Conservation (phyloP, 1,140 invertebrate species). For the Asobara japonica region DNA sequence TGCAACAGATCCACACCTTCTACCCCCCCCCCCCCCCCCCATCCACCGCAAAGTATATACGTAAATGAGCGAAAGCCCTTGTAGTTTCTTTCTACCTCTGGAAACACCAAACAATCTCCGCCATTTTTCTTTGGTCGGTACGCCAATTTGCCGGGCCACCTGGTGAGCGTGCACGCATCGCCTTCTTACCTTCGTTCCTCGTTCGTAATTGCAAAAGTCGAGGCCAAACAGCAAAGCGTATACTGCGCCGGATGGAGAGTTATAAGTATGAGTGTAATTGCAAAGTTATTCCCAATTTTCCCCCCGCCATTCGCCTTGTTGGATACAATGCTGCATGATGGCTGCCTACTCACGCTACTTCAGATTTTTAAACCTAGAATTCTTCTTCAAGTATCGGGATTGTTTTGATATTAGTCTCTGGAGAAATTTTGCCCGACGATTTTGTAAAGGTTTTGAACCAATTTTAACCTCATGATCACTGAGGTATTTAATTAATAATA, state of each 20-base stretch:
- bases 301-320: slow-evolving; percentile 5
- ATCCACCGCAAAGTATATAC: neutral
- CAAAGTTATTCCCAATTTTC: slow-evolving; percentile 34
- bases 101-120: slow-evolving; percentile 14
- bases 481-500: too few species aligned
- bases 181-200: neutral
- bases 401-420: too few species aligned
- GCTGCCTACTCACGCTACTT: too few species aligned
- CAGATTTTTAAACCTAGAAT: too few species aligned
- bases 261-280: slow-evolving; percentile 36
- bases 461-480: too few species aligned
- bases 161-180: slow-evolving; percentile 37
- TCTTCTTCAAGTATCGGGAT: too few species aligned
- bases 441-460: too few species aligned
- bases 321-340: neutral
- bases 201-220: slow-evolving; percentile 26
- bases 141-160: slow-evolving; percentile 48
- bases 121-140: slow-evolving; percentile 46
- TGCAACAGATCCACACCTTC: neutral
- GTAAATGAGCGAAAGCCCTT: neutral
- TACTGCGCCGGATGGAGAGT: slow-evolving; percentile 25
- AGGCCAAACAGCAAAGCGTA: neutral
- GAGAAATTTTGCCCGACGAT: too few species aligned
- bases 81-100: neutral
- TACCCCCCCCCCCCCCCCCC: neutral